Evolutionary conservation across 2,113 vertebrate species (phyloP).

Genomic region (Melanostigma gelatinosum): DNA sequence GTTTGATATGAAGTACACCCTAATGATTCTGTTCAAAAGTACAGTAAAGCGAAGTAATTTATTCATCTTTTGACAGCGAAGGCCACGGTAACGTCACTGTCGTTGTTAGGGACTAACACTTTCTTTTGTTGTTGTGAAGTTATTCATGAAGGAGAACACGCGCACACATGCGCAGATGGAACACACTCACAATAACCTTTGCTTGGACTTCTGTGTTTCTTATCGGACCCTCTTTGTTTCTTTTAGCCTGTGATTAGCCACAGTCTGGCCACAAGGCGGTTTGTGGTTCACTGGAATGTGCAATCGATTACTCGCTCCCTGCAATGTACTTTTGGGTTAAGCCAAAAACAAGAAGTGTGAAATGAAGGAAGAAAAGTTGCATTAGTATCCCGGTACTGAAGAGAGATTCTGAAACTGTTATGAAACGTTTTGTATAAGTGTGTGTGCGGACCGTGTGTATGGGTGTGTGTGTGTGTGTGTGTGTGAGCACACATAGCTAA

Average conservation of each 20-base stretch:
- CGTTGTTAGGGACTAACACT: conserved; percentile 45
- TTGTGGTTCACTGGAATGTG: conserved; percentile 54
- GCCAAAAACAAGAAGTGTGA: conserved; percentile 58
- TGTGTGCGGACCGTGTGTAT: conserved; percentile 25
- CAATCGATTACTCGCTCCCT: conserved; percentile 49
- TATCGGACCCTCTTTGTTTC: conserved; percentile 68
- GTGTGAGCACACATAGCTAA: conserved; percentile 59
- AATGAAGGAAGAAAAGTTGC: conserved; percentile 62
- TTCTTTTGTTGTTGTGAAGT: conserved; percentile 55
- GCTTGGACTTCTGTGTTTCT: conserved; percentile 61
- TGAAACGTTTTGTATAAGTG: conserved; percentile 60
- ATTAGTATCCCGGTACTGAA: conserved; percentile 57
- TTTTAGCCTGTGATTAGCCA: conserved; percentile 50
- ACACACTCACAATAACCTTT: conserved; percentile 56
- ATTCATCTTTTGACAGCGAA: conserved; percentile 62
- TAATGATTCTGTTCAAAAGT: conserved; percentile 58
- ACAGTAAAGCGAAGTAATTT: conserved; percentile 60
- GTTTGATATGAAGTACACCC: conserved; percentile 75
- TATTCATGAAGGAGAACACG: conserved; percentile 55
- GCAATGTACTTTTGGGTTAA: conserved; percentile 62
- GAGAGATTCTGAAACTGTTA: conserved; percentile 64
- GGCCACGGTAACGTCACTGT: conserved; percentile 72
- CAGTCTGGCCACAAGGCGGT: conserved; percentile 39
- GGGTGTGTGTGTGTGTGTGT: conserved; percentile 36
- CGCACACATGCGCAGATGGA: conserved; percentile 33